Percentiles rank a stretch among this genome's conserved stretches.
phyloP scores from a whole-genome alignment of 2,797 vertebrate species.

The Octomys mimax region DNA sequence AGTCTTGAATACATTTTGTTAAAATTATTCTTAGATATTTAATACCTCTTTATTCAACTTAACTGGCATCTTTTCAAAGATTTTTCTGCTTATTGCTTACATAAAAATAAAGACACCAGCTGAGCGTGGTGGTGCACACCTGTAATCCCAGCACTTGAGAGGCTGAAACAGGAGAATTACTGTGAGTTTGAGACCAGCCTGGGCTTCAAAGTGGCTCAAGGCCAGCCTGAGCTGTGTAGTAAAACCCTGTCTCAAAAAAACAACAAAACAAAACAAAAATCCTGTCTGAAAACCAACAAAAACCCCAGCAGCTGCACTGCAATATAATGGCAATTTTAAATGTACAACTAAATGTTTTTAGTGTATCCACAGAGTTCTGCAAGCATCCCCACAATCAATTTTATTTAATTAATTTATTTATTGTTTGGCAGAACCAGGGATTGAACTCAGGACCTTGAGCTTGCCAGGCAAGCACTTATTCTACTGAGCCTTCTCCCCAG shows the following conservation, averaged over 20 bases:
- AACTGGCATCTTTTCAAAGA: neutral
- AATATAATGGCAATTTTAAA: neutral
- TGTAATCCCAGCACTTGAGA: no score
- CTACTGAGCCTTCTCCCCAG: no score
- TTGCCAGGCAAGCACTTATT: no score
- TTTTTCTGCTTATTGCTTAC: neutral
- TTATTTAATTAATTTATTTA: neutral
- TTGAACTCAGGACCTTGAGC: no score
- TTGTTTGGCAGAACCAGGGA: no score
- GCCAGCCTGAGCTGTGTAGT: no score
- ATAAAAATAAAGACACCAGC: neutral
- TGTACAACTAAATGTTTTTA: neutral
- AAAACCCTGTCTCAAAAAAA: neutral
- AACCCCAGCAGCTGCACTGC: neutral
- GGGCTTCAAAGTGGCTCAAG: no score
- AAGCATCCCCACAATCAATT: neutral
- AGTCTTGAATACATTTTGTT: neutral
- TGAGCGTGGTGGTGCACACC: no score
- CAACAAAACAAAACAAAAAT: neutral
- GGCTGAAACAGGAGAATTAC: no score
- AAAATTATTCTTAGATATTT: neutral
- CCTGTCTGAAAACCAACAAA: no score
- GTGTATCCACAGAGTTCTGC: no score
- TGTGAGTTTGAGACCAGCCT: no score
- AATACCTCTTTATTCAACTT: neutral